Base-by-base conservation (phyloP, 2,113 vertebrate genomes). In the Hypanus sabinus region DNA sequence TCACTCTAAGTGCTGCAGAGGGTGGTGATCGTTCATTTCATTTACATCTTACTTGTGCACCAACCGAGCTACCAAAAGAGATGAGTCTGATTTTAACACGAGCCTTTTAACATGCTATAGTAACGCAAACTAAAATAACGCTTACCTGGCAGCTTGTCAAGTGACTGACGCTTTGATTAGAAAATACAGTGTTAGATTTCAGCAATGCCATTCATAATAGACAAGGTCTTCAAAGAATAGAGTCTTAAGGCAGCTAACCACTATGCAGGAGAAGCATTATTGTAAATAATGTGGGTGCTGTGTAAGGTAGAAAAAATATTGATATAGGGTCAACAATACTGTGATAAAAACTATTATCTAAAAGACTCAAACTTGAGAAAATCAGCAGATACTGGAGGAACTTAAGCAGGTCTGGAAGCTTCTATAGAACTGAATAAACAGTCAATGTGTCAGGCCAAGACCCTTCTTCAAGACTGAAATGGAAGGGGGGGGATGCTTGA, bases 21-120 rank as follows among this genome's bases (percentile, higher is more conserved):
- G 87, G 60, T 27, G 55, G 27, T 65, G 85, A 90, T 33, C 18
- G 79, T 3, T 90, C 87, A 68, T 30, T 90, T 27, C 57, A 12
- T 14, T 90, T 68, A 27, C 65, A 70, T 30, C 55, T 20, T 33
- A 36, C 38, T n/a, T 24, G 68, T 46, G 36, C 65, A 71, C 68
- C 38, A n/a, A 92, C 9, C 36, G 24, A 36, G 9, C 68, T 38
- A 22, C 65, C 68, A 90, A 2, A 27, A 71, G 22, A 71, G 90
- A 65, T 92, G 90, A 71, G 20, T 20, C 33, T 24, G 68, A 92
- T 92, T 73, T 92, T 92, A 92, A 92, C 68, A 92, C 70, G 65
- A 71, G 20, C 10, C 36, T 92, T 92, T 92, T 92, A 92, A 46
- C 22, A 22, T 24, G 65, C 20, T 92, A 65, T 38, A 65, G 70